Evolutionary conservation across 2,888 invertebrate genomes (phyloP), one percentile per base, ranked within the genome.

Genomic region (Caenorhabditis becei): DNA sequence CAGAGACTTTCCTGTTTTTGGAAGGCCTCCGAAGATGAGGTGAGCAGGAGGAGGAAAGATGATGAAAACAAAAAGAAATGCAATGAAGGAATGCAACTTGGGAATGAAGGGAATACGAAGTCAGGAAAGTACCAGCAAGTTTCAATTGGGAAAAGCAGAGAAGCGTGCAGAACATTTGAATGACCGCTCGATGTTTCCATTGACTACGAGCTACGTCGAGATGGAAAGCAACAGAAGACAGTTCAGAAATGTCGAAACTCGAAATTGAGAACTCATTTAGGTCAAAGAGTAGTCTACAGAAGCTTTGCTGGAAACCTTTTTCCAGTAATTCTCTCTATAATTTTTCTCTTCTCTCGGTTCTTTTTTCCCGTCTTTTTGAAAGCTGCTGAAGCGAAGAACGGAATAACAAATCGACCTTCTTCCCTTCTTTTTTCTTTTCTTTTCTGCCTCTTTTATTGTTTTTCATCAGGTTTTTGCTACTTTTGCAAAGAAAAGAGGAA

Each of bases 331-430:
- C n/a, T n/a, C n/a, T 41, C 16, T 16, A 14, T 54, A 44, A 41
- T 61, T 61, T 61, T 47, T 32, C 28, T 44, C 11, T 24, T 53
- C 28, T n/a, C n/a, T n/a, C n/a, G n/a, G n/a, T n/a, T n/a, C n/a
- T n/a, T n/a, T 7, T 49, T 49, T 49, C 32, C 28, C 28, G 16
- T 49, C 44, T 72, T 62, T 72, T 72, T 58, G 37, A 72, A 59
- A 66, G 65, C 59, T 51, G 65, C 54, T 65, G 74, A 66, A 59
- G 74, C 65, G 74, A 59, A 59, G 65, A 74, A 74, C 74, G 74
- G 72, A 72, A 72, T 72, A 72, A 65, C 63, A 65, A 65, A 72
- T 72, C 49, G 62, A 62, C 47, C 59, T 7, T 11, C 41, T 23
- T 51, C 18, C 51, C 18, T 16, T 35, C 58, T 65, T 20, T 32